Conservation (phyloP, 1,140 invertebrate genomes). For the Drosophila rhopaloa region DNA sequence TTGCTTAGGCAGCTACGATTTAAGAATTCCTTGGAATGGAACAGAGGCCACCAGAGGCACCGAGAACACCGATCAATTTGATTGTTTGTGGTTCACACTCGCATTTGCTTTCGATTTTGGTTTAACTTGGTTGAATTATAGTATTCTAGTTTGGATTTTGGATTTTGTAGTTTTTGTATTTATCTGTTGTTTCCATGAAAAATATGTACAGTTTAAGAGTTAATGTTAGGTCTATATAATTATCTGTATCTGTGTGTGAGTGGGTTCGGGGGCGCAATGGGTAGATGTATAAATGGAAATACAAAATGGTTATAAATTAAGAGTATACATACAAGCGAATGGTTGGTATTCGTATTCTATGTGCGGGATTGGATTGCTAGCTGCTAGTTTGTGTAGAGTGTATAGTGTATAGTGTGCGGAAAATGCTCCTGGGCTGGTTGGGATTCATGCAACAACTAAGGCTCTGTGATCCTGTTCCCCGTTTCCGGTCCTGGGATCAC, state of each 20-base stretch:
- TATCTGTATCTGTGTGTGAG: conserved; percentile 14
- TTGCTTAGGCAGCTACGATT: conserved; percentile 23
- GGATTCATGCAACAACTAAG: conserved; percentile 3
- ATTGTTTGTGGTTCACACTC: conserved; percentile 30
- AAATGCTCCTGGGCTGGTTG: conserved; percentile 9
- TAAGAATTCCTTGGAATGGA: conserved; percentile 37
- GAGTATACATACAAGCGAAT: conserved; percentile 18
- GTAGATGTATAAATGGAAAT: conserved; percentile 7
- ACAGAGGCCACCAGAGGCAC: conserved; percentile 41
- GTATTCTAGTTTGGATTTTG: conserved; percentile 22
- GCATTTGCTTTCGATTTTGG: conserved; percentile 5
- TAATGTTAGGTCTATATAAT: conserved; percentile 36
- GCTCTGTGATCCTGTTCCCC: conserved; percentile 1
- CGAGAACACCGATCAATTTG: conserved; percentile 41
- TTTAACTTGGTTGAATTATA: conserved; percentile 6
- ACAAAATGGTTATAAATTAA: conserved; percentile 35
- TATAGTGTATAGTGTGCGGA: conserved; percentile 8
- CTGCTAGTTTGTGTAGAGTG: conserved; percentile 14
- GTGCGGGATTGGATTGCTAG: conserved; percentile 24
- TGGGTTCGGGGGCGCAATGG: conserved; percentile 1
- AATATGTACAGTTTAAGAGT: conserved; percentile 48
- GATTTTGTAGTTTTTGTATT: conserved; percentile 39
- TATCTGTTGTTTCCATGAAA: conserved; percentile 21
- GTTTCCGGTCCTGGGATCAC: conserved; percentile 7
- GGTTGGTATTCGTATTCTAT: conserved; percentile 8